A percentile compares a stretch with the other conserved stretches of the same genome.
Evolutionary conservation across 2,797 vertebrate species (phyloP).

Genomic region (Echeneis naucrates): DNA sequence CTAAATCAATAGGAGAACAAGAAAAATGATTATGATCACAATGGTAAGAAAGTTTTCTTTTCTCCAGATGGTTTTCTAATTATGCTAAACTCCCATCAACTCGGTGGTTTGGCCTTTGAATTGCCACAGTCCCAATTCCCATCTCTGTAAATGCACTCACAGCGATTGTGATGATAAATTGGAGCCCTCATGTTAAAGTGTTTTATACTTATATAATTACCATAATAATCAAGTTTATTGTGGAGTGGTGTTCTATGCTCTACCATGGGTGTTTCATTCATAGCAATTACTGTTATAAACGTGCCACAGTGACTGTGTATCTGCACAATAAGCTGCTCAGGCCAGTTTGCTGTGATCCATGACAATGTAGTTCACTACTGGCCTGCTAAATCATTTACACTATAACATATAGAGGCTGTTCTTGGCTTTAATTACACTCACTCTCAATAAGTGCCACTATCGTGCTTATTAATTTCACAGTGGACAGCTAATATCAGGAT

Average conservation of each 20-base stretch:
- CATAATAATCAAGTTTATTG: slow-evolving; percentile 83
- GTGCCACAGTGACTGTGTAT: slow-evolving; percentile 69
- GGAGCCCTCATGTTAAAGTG: slow-evolving; percentile 68
- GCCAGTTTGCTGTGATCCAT: slow-evolving; percentile 82
- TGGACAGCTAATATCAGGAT: slow-evolving; percentile 69
- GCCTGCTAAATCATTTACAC: slow-evolving; percentile 66
- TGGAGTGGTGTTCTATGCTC: slow-evolving; percentile 71
- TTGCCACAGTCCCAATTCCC: slow-evolving; percentile 62
- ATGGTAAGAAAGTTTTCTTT: slow-evolving; percentile 64
- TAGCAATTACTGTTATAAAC: slow-evolving; percentile 79
- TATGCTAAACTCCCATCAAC: slow-evolving; percentile 65
- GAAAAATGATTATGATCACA: slow-evolving; percentile 79
- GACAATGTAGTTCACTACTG: slow-evolving; percentile 61
- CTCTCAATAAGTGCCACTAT: slow-evolving; percentile 65
- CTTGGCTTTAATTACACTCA: slow-evolving; percentile 75
- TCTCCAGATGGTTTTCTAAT: slow-evolving; percentile 74
- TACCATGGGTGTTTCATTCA: slow-evolving; percentile 68
- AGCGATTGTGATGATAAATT: slow-evolving; percentile 77
- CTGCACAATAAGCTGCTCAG: slow-evolving; percentile 75
- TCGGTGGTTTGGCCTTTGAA: slow-evolving; percentile 62
- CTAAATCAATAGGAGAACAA: slow-evolving; percentile 78
- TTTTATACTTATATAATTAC: slow-evolving; percentile 83
- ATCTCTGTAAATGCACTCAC: slow-evolving; percentile 63
- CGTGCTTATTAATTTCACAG: slow-evolving; percentile 61
- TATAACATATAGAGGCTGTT: slow-evolving; percentile 57